Evolutionary conservation across 2,888 invertebrate species (phyloP), one percentile per base, ranked within the genome.

Genomic region (Gymnosoma rotundatum): DNA sequence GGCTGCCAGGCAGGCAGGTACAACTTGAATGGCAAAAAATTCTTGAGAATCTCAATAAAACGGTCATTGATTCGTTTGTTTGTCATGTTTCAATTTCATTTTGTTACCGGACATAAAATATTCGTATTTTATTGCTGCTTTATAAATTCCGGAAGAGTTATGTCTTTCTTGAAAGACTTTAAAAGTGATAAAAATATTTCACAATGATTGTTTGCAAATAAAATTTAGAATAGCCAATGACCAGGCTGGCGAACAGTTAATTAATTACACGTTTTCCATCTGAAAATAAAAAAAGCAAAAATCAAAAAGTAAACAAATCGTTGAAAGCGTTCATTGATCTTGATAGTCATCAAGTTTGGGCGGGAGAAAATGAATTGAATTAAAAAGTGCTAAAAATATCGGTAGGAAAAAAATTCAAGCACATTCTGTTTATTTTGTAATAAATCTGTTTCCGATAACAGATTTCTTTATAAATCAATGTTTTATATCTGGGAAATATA

Each of bases 31-130:
- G 69, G 45, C 69, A 72, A 72, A 83, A 54, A 52, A 80, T 78
- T 84, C 84, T 81, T 84, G 78, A 78, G 66, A 81, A 78, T 81
- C 48, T 78, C 64, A 81, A 84, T 84, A 84, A 84, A 84, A 72
- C 84, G 84, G 84, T 84, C 81, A 81, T 81, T 81, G 84, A 74
- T 80, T 18, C 18, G 18, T 18, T 52, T 63, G 32, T 63, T 72
- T 64, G 56, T 64, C 66, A 48, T 72, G 72, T 79, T 79, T 79
- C 79, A 73, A 66, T 79, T 79, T 66, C 73, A 73, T 79, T 83
- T 79, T 36, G 79, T 79, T 72, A 54, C 79, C 75, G 78, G 78
- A 83, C 67, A 73, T 63, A 50, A 20, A 73, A 73, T 36, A 61
- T 20, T 60, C 25, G 64, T 32, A 38, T 69, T 56, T 69, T 16